Conservation (phyloP, 2,797 vertebrate genomes). For the Chelidonichthys spinosus region DNA sequence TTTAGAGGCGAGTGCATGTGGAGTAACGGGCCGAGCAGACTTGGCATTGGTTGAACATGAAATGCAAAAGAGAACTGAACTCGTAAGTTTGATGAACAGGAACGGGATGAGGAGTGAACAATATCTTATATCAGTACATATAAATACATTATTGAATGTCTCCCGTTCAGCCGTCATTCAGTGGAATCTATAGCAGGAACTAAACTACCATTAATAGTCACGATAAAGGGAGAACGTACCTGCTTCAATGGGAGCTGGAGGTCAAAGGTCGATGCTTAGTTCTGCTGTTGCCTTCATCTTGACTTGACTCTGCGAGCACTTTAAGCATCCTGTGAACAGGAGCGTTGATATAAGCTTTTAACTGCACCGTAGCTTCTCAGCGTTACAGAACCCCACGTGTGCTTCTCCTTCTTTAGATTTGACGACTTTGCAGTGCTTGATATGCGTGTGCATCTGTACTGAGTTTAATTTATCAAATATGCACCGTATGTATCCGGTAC, state of each 20-base stretch:
- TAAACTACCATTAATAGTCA: not conserved
- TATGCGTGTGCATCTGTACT: slow-evolving; percentile 33
- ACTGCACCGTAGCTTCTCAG: slow-evolving; percentile 59
- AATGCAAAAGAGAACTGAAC: slow-evolving; percentile 50
- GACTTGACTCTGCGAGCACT: slow-evolving; percentile 68
- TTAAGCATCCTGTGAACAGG: slow-evolving; percentile 63
- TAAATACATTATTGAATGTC: slow-evolving; percentile 1
- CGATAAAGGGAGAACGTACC: not conserved
- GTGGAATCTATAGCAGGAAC: slow-evolving; percentile 3
- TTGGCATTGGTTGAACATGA: slow-evolving; percentile 22
- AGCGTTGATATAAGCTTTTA: slow-evolving; percentile 58
- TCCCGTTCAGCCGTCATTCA: not conserved
- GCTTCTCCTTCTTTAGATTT: slow-evolving; percentile 24
- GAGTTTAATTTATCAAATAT: slow-evolving; percentile 42
- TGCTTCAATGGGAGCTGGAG: slow-evolving; percentile 1
- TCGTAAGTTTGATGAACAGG: not conserved
- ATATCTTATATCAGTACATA: not conserved
- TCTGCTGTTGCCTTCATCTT: slow-evolving; percentile 70
- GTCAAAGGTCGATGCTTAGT: slow-evolving; percentile 25
- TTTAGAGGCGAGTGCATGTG: slow-evolving; percentile 14
- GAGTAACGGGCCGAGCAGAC: slow-evolving; percentile 11
- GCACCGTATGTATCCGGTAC: slow-evolving; percentile 57
- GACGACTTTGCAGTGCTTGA: slow-evolving; percentile 47
- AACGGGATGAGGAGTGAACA: not conserved
- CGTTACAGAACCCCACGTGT: slow-evolving; percentile 22